Base-by-base conservation (phyloP, 2,797 vertebrate genomes). In the Melanotaenia pygmaea region DNA sequence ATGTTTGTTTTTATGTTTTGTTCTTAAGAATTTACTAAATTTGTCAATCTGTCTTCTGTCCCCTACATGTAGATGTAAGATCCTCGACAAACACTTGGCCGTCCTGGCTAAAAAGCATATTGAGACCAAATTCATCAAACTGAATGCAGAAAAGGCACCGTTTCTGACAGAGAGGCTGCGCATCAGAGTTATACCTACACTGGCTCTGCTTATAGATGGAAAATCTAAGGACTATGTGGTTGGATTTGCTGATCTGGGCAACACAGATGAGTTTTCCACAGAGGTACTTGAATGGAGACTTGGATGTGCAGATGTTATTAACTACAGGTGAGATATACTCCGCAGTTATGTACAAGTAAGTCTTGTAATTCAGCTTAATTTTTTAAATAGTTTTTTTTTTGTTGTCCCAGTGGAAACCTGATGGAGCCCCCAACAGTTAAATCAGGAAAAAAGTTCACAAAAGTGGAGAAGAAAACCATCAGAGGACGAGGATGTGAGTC, bases 281-380 rank as follows among this genome's bases (percentile, higher is more conserved):
- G 98, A 99, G 88, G 94, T 96, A 77, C 93, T 99, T 30, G 98
- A 99, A 66, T 99, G 98, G 98, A 95, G 98, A 82, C 93, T 99
- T 67, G 97, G 97, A 72, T 98, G 97, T 83, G 94, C 96, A 37
- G 92, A 91, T 0, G 84, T 99, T 54, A 96, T 99, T 67, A 97
- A 95, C 85, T 99, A 99, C 95, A 98, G 97, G 98, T 99, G 82
- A 73, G 56, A 68, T 12, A 1, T 4, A 1, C 4, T 1, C 6
- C n/a, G 11, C 4, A 2, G 51, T 30, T 30, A 56, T 14, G 4
- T 56, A 3, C 11, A 30, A 30, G 28, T 30, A 30, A 30, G 28
- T 30, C 28, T 30, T 30, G 28, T 30, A 30, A 30, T 30, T 30
- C 28, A 30, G 28, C 28, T 30, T 30, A 30, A 30, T 30, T 30